Conservation (phyloP, 2,888 invertebrate species). For the Acrobasis suavella region DNA sequence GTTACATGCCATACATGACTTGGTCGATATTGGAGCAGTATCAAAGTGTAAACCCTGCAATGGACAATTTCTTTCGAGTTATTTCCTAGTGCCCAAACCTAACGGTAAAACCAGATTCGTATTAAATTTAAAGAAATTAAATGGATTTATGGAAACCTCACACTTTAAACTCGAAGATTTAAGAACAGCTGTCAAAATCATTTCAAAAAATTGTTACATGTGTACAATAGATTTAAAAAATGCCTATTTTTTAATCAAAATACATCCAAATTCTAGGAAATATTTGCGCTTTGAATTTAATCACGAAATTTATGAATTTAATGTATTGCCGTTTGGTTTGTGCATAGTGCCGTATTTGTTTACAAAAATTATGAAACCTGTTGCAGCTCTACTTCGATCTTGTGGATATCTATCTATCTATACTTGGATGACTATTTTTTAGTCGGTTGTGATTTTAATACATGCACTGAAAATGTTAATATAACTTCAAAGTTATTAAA, state of each 20-base stretch:
- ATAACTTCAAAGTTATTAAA: no score
- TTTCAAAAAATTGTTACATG: no score
- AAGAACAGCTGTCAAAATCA: not conserved
- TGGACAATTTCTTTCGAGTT: not conserved
- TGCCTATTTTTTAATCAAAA: not conserved
- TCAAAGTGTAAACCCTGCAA: constrained; percentile 4
- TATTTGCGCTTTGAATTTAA: not conserved
- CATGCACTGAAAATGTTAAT: no score
- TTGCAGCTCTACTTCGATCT: no score
- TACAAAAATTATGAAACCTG: no score
- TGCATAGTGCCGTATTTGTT: no score
- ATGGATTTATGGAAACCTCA: not conserved
- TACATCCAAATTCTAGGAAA: not conserved
- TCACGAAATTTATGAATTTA: no score
- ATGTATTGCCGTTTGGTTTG: no score
- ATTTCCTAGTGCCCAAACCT: constrained; percentile 5
- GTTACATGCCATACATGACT: no score
- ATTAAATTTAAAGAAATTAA: constrained; percentile 4
- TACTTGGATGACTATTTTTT: no score
- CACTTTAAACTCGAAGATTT: not conserved
- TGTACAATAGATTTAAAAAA: not conserved
- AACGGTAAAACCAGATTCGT: not conserved
- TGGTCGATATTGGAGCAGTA: not conserved
- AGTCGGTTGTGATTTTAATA: no score
- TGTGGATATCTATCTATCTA: no score